These are phyloP conservation scores for Vimba vimba DNA, from an alignment of 2,113 vertebrate species.

Conservation along the genomic window DNA sequence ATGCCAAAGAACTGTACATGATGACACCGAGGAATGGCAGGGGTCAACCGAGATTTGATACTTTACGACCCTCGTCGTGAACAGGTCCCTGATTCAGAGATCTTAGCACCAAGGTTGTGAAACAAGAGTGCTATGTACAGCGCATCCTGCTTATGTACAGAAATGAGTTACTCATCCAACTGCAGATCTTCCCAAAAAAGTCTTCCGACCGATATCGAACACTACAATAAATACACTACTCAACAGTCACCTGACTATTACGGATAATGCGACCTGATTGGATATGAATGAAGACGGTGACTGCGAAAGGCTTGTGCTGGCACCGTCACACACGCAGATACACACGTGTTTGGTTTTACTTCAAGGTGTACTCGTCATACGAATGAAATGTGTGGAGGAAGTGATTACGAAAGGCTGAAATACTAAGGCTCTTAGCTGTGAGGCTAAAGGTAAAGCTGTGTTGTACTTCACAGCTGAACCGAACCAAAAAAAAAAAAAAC, in stretches of 20 bases:
- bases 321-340: constrained; percentile 55
- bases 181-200: background rate
- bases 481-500: constrained; percentile 11
- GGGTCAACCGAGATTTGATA: background rate
- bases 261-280: constrained; percentile 5
- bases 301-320: background rate
- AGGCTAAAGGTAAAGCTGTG: constrained; percentile 50
- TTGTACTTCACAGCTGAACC: background rate
- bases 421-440: constrained; percentile 35
- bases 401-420: constrained; percentile 28
- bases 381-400: background rate
- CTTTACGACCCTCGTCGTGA: constrained; percentile 9
- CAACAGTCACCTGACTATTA: constrained; percentile 22
- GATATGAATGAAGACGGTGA: constrained; percentile 61
- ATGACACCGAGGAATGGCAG: constrained; percentile 9
- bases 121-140: constrained; percentile 59
- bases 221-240: constrained; percentile 34
- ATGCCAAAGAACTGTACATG: background rate
- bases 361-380: background rate
- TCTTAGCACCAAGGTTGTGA: constrained; percentile 76
- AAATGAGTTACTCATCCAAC: constrained; percentile 3
- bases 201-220: constrained; percentile 26
- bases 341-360: constrained; percentile 15
- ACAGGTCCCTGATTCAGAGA: constrained; percentile 76
- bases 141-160: constrained; percentile 23